Evolutionary conservation across 2,888 invertebrate species (phyloP).

Genomic region (Tipula vernalis): DNA sequence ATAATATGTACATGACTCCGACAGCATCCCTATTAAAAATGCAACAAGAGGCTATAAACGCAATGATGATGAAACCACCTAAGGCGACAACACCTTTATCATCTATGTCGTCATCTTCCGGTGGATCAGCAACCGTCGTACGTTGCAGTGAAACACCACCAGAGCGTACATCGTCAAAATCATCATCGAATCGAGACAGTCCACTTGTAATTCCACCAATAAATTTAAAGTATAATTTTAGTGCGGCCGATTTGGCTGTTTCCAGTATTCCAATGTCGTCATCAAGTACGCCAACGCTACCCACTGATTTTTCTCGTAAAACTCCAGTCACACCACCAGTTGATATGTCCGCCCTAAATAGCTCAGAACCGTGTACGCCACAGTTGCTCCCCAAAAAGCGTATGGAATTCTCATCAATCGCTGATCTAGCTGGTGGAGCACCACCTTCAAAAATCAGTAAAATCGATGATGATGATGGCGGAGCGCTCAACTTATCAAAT

Average conservation of each 20-base stretch:
- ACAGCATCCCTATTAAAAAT: slow-evolving; percentile 49
- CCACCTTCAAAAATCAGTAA: slow-evolving; percentile 48
- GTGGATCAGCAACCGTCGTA: slow-evolving; percentile 23
- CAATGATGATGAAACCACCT: slow-evolving; percentile 42
- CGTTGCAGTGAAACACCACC: slow-evolving; percentile 28
- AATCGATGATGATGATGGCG: slow-evolving; percentile 36
- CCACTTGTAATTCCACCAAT: slow-evolving; percentile 14
- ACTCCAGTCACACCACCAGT: slow-evolving; percentile 32
- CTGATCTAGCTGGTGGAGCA: slow-evolving; percentile 30
- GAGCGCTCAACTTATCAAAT: slow-evolving; percentile 30
- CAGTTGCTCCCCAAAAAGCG: slow-evolving; percentile 33
- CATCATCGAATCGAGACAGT: slow-evolving; percentile 20
- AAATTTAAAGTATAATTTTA: slow-evolving; percentile 32
- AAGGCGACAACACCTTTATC: slow-evolving; percentile 27
- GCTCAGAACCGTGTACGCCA: slow-evolving; percentile 17
- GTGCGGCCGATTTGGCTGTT: slow-evolving; percentile 35
- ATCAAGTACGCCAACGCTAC: slow-evolving; percentile 24
- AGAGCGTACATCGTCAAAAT: slow-evolving; percentile 32
- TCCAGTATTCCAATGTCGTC: slow-evolving; percentile 32
- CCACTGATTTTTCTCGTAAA: slow-evolving; percentile 29
- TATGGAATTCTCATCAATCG: slow-evolving; percentile 36
- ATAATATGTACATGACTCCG: slow-evolving; percentile 67
- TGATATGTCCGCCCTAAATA: slow-evolving; percentile 21
- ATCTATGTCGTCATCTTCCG: slow-evolving; percentile 22
- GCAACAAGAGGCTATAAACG: slow-evolving; percentile 40